These are phyloP conservation scores for Martes martes DNA, from an alignment of 2,113 vertebrate genomes.

Conservation along the genomic window DNA sequence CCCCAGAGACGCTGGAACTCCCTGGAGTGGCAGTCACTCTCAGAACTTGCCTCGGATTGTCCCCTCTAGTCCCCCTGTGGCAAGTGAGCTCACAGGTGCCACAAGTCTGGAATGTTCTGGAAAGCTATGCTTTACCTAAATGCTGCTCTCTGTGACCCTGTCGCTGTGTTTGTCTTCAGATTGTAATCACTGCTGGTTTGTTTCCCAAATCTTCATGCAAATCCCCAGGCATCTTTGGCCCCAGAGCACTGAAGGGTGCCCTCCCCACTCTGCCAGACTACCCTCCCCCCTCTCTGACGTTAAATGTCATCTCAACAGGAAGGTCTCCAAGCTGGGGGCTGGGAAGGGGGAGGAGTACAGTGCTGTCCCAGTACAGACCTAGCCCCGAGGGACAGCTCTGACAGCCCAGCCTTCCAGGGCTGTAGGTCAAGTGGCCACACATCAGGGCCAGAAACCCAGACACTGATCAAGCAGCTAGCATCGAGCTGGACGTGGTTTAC, in stretches of 20 bases:
- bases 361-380: not conserved
- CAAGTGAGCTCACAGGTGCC: not conserved
- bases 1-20: not conserved
- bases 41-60: not conserved
- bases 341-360: not conserved
- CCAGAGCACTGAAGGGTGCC: accelerated
- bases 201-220: not conserved
- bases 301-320: not conserved
- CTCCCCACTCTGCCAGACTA: not conserved
- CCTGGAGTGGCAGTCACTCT: not conserved
- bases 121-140: not conserved
- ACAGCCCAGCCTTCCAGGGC: not conserved
- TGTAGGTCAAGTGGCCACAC: not conserved
- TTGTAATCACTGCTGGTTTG: not conserved
- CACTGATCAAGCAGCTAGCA: accelerated
- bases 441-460: not conserved
- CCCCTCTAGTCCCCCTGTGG: accelerated
- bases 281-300: not conserved
- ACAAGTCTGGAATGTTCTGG: not conserved
- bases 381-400: not conserved
- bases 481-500: accelerated
- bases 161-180: not conserved
- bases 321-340: not conserved
- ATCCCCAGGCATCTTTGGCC: not conserved
- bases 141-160: not conserved